These are phyloP conservation scores for Eurystomus glaucurus DNA, from an alignment of 2,797 vertebrate genomes.

Conservation along the genomic window DNA sequence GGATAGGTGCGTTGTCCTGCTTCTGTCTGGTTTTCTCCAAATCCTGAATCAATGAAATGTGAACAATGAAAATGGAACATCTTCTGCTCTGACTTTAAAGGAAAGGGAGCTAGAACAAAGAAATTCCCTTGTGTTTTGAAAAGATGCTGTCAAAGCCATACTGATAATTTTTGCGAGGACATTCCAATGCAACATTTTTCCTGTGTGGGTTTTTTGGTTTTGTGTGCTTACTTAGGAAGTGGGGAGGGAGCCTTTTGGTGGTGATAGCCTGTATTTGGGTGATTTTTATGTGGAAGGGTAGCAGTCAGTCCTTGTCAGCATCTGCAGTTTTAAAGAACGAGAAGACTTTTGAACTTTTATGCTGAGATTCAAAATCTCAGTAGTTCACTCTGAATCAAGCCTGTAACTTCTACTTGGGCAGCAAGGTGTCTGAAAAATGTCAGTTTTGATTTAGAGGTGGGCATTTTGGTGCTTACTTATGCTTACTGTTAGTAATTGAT, in stretches of 20 bases:
- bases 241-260: background rate
- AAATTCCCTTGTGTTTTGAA: background rate
- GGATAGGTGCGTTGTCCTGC: background rate
- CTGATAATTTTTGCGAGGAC: background rate
- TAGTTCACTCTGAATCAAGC: background rate
- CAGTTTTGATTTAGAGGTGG: conserved; percentile 1
- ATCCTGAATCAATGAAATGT: background rate
- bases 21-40: background rate
- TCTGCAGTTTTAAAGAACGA: background rate
- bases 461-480: background rate
- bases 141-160: background rate
- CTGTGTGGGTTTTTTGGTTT: background rate
- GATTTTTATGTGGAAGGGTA: background rate
- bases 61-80: background rate
- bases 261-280: background rate
- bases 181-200: background rate
- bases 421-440: background rate
- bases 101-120: background rate
- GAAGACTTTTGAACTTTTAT: background rate
- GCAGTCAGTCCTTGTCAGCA: background rate
- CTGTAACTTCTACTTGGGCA: background rate
- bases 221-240: background rate
- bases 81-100: background rate
- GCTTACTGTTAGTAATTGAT: background rate
- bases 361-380: background rate